A percentile compares a stretch with the other conserved stretches of the same genome.
These are phyloP conservation scores for Gnatocerus cornutus DNA, from an alignment of 2,888 invertebrate genomes.

Conservation along the genomic window DNA sequence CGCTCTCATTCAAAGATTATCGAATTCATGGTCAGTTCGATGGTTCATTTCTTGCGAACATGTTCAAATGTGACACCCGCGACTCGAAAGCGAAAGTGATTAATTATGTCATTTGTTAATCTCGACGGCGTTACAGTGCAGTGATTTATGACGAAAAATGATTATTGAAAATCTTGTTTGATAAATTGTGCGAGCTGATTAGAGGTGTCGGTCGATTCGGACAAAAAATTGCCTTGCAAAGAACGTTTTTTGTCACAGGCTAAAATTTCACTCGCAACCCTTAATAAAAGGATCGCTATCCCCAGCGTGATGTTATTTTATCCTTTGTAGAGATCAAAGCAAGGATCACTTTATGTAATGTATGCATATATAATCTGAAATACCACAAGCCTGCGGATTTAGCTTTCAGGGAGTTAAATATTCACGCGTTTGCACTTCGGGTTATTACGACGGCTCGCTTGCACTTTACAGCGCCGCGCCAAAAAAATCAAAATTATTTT, in stretches of 20 bases:
- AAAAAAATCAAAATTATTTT: not conserved
- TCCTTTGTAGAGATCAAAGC: constrained; percentile 69
- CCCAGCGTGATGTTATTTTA: constrained; percentile 58
- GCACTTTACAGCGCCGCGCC: not conserved
- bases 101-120: constrained; percentile 37
- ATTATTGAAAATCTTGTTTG: constrained; percentile 17
- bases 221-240: not conserved
- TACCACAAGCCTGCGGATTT: constrained; percentile 58
- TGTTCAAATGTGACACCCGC: constrained; percentile 37
- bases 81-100: constrained; percentile 37
- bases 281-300: constrained; percentile 49
- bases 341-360: constrained; percentile 64
- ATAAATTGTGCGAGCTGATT: constrained; percentile 16
- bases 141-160: constrained; percentile 26
- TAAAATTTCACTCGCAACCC: constrained; percentile 25
- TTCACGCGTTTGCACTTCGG: constrained; percentile 57
- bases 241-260: constrained; percentile 6
- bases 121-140: constrained; percentile 17
- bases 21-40: constrained; percentile 56
- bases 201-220: constrained; percentile 21
- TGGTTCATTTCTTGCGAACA: constrained; percentile 50
- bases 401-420: constrained; percentile 63
- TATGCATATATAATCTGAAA: constrained; percentile 62
- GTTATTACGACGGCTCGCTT: constrained; percentile 16
- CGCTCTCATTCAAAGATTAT: constrained; percentile 54